Base-by-base conservation (phyloP, 1,140 invertebrate genomes). In the Ylistrum balloti region DNA sequence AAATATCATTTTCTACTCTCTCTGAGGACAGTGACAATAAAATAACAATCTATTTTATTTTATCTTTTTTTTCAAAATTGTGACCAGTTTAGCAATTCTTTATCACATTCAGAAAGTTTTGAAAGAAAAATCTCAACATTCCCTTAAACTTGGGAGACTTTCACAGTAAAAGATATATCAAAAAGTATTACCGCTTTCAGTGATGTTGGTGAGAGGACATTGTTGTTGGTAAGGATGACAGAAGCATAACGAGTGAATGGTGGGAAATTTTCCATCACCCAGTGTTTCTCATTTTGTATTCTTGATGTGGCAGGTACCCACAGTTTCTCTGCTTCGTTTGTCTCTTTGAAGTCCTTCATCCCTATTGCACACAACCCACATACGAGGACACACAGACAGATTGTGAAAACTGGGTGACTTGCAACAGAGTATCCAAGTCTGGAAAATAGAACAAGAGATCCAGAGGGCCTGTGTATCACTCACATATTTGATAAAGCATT, bases 271-370 rank as follows among this genome's bases (percentile, higher is more conserved):
- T 90, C 89, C 32, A 91, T 88, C 33, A 95, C 93, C 94, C 93
- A 94, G 15, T 88, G 88, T 45, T 93, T 93, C 38, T 95, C 93
- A 28, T 88, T 85, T 34, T 93, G 91, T 33, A 93, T 87, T 28
- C 92, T 45, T 0, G 94, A 94, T 32, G 89, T 86, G 33, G 91
- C 86, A 15, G 94, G 94, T n/a, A 94, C 94, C 94, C 94, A 95
- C 2, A 95, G 86, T 41, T 93, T 92, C 17, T 92, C 94, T 89
- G 93, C 91, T 48, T 85, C 90, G 17, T 92, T 74, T 35, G 91
- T 92, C 85, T 94, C 91, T 32, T 92, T 90, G 85, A 95, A 94
- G 17, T 93, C 93, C 86, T 92, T 93, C 89, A 95, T 86, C 10
- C 94, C 94, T 86, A 93, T 92, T 0, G 92, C 93, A 91, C 93